Conservation (phyloP, 2,888 invertebrate species). For the Shargacucullia verbasci region DNA sequence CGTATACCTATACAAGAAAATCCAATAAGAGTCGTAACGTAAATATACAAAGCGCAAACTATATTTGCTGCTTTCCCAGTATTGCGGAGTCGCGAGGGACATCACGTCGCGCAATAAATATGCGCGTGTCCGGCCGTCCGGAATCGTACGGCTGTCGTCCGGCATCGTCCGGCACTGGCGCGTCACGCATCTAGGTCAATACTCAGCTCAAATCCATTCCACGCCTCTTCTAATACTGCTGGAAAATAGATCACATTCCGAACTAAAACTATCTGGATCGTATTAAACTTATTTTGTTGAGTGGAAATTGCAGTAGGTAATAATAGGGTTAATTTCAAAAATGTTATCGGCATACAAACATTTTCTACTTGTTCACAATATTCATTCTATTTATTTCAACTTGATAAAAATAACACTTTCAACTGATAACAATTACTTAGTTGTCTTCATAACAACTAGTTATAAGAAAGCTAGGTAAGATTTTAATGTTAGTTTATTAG, state of each 20-base stretch:
- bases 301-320: too few relatives aligned
- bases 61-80: constrained; percentile 18
- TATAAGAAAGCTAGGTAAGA: too few relatives aligned
- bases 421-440: too few relatives aligned
- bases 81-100: background rate
- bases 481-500: too few relatives aligned
- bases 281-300: too few relatives aligned
- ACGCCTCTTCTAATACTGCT: constrained; percentile 8
- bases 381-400: too few relatives aligned
- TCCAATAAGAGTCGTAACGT: constrained; percentile 1
- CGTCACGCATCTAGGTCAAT: constrained; percentile 30
- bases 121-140: constrained; percentile 18
- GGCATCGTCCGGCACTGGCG: constrained; percentile 3
- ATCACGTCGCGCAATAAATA: constrained; percentile 33
- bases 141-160: background rate
- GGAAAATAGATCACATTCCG: constrained; percentile 10
- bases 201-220: constrained; percentile 17
- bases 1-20: background rate
- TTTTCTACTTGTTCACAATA: too few relatives aligned
- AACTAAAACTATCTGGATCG: background rate
- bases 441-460: too few relatives aligned
- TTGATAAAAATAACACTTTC: too few relatives aligned
- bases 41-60: constrained; percentile 16
- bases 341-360: too few relatives aligned
- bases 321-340: too few relatives aligned